Base-by-base conservation (phyloP, 2,888 invertebrate species). In the Muscina levida region DNA sequence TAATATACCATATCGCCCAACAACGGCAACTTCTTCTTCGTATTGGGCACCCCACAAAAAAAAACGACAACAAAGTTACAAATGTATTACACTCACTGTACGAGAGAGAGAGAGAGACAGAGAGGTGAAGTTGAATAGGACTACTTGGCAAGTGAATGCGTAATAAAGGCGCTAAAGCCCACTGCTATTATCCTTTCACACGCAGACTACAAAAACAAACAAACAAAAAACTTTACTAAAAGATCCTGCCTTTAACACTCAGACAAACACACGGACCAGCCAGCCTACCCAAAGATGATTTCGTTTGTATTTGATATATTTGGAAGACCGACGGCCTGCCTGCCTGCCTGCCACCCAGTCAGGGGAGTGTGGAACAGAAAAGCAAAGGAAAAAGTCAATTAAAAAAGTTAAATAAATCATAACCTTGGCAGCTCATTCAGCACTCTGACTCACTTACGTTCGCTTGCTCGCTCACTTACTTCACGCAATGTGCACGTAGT, bases 331-430 rank as follows among this genome's bases (percentile, higher is more conserved):
- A n/a, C 56, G 46, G 22, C 65, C 56, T 57, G 8, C n/a, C n/a
- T n/a, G 13, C 71, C 48, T 73, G 17, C 59, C 46, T 65, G 19
- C 56, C 44, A 62, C 13, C 66, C 39, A 39, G 48, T n/a, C 24
- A 62, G 3, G 24, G 17, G 51, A 24, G 19, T 19, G 71, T 31
- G 46, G 74, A 24, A 72, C 57, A 44, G 19, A 22, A 44, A 31
- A 42, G 77, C 56, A 67, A 44, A 85, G 88, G 89, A 89, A 89
- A 89, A 89, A 89, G 89, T 89, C 89, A 89, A 89, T 89, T 89
- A 89, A 89, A 89, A 89, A 88, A 88, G 88, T 89, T 88, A 88
- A 89, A 89, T 89, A 89, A 89, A 89, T 89, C 89, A 89, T 89
- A 89, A 88, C 85, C 86, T 87, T 88, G 87, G 87, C 87, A 88